Percentiles rank a stretch among this genome's conserved stretches.
Evolutionary conservation across 2,888 invertebrate genomes (phyloP).

Genomic region (Tricholauxania praeusta): DNA sequence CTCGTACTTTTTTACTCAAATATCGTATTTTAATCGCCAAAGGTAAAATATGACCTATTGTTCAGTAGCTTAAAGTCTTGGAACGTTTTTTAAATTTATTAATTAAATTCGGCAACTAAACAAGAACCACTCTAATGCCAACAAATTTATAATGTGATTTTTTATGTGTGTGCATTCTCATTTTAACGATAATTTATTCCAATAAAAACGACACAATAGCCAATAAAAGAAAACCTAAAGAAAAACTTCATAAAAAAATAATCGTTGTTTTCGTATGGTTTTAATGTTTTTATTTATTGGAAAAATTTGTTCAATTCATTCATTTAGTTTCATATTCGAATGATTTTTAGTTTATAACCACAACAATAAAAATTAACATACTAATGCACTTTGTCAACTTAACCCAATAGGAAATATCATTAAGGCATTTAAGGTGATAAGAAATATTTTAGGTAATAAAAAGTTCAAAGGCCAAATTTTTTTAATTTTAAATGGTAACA

Average conservation of each 20-base stretch:
- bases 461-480: too few species aligned
- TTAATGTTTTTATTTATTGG: slow-evolving; percentile 6
- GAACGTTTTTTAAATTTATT: too few species aligned
- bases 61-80: too few species aligned
- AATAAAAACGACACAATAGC: slow-evolving; percentile 55
- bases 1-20: too few species aligned
- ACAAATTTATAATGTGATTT: not conserved
- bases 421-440: too few species aligned
- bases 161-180: not conserved
- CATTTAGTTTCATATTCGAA: not conserved
- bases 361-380: not conserved
- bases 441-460: too few species aligned
- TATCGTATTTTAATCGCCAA: too few species aligned
- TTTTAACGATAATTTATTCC: slow-evolving; percentile 47
- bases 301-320: not conserved
- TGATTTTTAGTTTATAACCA: not conserved
- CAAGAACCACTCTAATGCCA: not conserved
- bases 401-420: too few species aligned
- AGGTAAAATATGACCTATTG: too few species aligned
- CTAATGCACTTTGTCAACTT: too few species aligned
- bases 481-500: too few species aligned
- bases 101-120: too few species aligned
- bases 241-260: slow-evolving; percentile 16
- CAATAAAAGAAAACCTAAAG: slow-evolving; percentile 52
- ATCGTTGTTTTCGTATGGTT: not conserved